phyloP scores from a whole-genome alignment of 2,113 vertebrate species.

The Boleophthalmus pectinirostris region DNA sequence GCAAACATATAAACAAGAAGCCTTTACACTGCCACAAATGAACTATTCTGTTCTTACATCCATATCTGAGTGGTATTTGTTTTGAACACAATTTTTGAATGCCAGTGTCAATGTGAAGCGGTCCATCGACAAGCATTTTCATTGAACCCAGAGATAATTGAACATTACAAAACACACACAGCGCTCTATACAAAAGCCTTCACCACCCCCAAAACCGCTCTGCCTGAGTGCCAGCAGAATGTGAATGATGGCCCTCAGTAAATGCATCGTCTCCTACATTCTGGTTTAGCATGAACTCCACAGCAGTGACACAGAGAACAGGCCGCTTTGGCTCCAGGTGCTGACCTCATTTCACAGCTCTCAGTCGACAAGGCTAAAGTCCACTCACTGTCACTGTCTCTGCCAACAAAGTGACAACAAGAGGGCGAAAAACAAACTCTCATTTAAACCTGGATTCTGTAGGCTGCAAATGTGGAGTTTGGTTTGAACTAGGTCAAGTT shows the following conservation, averaged over 20 bases:
- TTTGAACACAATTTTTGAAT: not conserved
- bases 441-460: not conserved
- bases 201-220: not conserved
- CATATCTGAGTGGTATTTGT: not conserved
- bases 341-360: constrained; percentile 9
- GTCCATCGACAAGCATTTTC: not conserved
- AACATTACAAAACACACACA: not conserved
- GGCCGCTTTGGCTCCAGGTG: not conserved
- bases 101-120: not conserved
- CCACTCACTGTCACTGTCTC: not conserved
- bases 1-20: not conserved
- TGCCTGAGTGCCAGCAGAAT: not conserved
- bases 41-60: not conserved
- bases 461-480: not conserved
- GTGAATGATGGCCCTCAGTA: not conserved
- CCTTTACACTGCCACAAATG: not conserved
- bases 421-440: not conserved
- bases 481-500: constrained; percentile 47
- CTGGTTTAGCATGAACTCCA: not conserved
- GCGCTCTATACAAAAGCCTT: not conserved
- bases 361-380: constrained; percentile 1
- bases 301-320: not conserved
- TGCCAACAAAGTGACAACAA: not conserved
- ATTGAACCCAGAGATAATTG: not conserved
- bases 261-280: not conserved